Conservation (phyloP, 2,888 invertebrate species). For the Vesta saturnalis region DNA sequence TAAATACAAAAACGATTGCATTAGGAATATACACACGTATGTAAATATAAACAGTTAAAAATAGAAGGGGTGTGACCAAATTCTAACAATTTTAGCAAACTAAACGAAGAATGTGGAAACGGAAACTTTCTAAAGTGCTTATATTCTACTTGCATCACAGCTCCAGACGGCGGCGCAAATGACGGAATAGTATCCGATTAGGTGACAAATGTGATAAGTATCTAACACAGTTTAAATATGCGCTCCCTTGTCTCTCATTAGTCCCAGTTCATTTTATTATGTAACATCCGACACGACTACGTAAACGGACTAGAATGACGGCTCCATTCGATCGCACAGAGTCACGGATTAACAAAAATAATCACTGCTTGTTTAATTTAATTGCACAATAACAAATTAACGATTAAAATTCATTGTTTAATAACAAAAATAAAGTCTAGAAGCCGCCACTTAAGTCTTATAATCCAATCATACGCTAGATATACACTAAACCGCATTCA, state of each 20-base stretch:
- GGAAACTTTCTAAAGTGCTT: constrained; percentile 50
- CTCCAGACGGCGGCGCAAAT: constrained; percentile 53
- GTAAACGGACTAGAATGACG: constrained; percentile 37
- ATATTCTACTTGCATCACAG: constrained; percentile 54
- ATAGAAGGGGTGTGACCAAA: constrained; percentile 18
- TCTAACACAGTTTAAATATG: constrained; percentile 24
- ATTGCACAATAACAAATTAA: constrained; percentile 29
- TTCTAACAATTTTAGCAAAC: constrained; percentile 54
- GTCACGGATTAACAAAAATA: constrained; percentile 21
- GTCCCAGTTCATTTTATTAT: constrained; percentile 11
- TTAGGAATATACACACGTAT: constrained; percentile 52
- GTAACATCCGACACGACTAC: constrained; percentile 22
- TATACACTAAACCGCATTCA: constrained; percentile 37
- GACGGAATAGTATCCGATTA: constrained; percentile 43
- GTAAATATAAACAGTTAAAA: constrained; percentile 49
- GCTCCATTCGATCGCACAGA: constrained; percentile 24
- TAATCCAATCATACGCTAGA: constrained; percentile 12
- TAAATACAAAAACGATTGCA: constrained; percentile 53
- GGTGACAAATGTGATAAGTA: constrained; percentile 34
- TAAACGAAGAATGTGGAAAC: constrained; percentile 45
- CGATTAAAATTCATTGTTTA: constrained; percentile 11
- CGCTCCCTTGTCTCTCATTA: constrained; percentile 26
- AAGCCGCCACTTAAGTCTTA: constrained; percentile 42
- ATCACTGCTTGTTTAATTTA: constrained; percentile 16
- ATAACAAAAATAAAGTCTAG: constrained; percentile 28